Percentiles rank a stretch among this genome's conserved stretches.
Conservation (phyloP, 2,797 vertebrate genomes). For the Eleutherodactylus coqui region DNA sequence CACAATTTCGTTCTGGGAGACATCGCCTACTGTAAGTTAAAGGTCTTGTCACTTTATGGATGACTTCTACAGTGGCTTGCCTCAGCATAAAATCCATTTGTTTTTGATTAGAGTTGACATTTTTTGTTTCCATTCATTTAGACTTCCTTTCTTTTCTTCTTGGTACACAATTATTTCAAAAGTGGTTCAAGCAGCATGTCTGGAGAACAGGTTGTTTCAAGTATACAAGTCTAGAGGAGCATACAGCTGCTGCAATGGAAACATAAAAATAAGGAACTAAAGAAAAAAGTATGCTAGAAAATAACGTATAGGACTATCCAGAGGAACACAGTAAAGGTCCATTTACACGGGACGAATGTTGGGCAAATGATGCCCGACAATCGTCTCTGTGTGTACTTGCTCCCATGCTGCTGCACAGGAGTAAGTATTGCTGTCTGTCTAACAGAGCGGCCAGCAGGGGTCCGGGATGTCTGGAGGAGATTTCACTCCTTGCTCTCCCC, state of each 20-base stretch:
- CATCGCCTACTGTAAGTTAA: too few species aligned
- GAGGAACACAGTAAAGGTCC: neutral
- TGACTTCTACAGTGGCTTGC: neutral
- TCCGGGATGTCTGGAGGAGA: too few species aligned
- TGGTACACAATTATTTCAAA: conserved; percentile 32
- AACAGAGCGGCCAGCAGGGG: too few species aligned
- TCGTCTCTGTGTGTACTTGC: too few species aligned
- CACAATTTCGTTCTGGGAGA: too few species aligned
- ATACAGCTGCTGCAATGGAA: conserved; percentile 6
- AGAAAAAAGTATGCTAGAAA: neutral
- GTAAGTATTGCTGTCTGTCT: too few species aligned
- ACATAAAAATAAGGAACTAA: neutral
- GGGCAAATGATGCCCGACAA: too few species aligned
- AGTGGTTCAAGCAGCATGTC: conserved; percentile 24
- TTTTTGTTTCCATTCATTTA: conserved; percentile 32
- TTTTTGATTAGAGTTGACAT: conserved; percentile 30
- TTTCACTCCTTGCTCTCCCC: too few species aligned
- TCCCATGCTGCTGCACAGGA: too few species aligned
- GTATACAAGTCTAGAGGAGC: conserved; percentile 10
- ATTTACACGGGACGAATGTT: too few species aligned
- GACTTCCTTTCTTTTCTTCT: conserved; percentile 43
- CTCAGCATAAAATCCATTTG: conserved; percentile 43
- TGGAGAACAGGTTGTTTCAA: conserved; percentile 35
- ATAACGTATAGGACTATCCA: neutral
- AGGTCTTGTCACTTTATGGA: neutral